Base-by-base conservation (phyloP, 2,888 invertebrate genomes). In the Epinotia ramella region DNA sequence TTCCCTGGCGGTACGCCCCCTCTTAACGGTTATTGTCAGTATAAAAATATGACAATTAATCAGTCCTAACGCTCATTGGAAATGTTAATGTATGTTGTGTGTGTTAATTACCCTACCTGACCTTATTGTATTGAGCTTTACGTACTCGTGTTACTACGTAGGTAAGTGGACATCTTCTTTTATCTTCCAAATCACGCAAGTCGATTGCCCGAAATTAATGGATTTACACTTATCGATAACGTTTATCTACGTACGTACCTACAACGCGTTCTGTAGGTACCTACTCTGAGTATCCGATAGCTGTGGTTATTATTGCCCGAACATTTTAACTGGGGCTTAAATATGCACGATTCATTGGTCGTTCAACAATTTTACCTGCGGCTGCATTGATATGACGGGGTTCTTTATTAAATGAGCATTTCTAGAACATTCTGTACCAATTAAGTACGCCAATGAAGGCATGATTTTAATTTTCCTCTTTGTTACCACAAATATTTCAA, bases 121-220 rank as follows among this genome's bases (percentile, higher is more conserved):
- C 11, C 44, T 44, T 12, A 12, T 12, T 44, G 2, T 44, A 44
- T 11, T 33, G 33, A 33, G 33, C 7, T 33, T 33, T 33, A 16
- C 49, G 16, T 49, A 49, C n/a, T 7, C 16, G 16, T 16, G 49
- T 4, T 49, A 3, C 16, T 46, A 64, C 7, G 24, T 9, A 28
- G 1, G 3, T n/a, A 28, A 28, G 16, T 53, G 4, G 18, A 16
- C 46, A 56, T 33, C 33, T 57, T 40, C 6, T 20, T 69, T 68
- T 69, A 73, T 73, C 73, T n/a, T 57, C 64, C 49, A 74, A 70
- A 74, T 70, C 74, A 74, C 63, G 69, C 33, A 70, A 65, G 65
- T 65, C 64, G 74, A 74, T 74, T 70, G 69, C 74, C 24, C 33
- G 73, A 33, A 64, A 59, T 69, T 74, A 70, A 74, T 65, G 69